Conservation (phyloP, 2,888 invertebrate species). For the Tanytarsus gracilentus region DNA sequence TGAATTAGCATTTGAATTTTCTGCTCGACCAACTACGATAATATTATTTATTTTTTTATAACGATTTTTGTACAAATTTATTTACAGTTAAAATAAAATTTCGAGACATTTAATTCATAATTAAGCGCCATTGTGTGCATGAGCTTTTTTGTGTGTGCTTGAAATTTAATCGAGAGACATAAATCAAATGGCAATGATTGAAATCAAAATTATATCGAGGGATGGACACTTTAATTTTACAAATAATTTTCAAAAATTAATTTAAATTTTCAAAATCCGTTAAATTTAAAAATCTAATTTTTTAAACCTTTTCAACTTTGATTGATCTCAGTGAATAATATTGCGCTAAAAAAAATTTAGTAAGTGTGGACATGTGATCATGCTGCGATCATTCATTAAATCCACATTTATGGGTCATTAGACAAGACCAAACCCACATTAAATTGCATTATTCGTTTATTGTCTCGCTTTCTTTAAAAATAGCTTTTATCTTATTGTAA, state of each 20-base stretch:
- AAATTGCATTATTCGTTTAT: too few species aligned
- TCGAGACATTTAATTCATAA: not conserved
- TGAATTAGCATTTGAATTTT: constrained; percentile 66
- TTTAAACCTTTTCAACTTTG: not conserved
- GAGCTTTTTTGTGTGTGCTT: too few species aligned
- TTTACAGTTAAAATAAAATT: not conserved
- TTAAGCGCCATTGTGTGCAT: not conserved
- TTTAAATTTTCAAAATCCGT: not conserved
- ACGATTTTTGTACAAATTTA: not conserved
- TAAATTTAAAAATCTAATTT: not conserved
- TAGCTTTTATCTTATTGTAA: too few species aligned
- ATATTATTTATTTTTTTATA: not conserved
- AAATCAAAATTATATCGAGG: not conserved
- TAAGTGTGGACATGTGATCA: too few species aligned
- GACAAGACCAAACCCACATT: too few species aligned
- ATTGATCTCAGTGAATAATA: too few species aligned
- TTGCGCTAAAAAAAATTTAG: too few species aligned
- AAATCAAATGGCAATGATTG: not conserved
- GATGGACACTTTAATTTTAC: too few species aligned
- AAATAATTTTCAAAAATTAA: not conserved
- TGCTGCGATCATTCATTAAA: too few species aligned
- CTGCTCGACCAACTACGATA: constrained; percentile 60
- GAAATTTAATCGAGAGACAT: too few species aligned
- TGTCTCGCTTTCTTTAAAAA: too few species aligned
- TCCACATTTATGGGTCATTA: too few species aligned